Evolutionary conservation across 2,113 vertebrate genomes (phyloP).

Genomic region (Phylloscopus trochilus): DNA sequence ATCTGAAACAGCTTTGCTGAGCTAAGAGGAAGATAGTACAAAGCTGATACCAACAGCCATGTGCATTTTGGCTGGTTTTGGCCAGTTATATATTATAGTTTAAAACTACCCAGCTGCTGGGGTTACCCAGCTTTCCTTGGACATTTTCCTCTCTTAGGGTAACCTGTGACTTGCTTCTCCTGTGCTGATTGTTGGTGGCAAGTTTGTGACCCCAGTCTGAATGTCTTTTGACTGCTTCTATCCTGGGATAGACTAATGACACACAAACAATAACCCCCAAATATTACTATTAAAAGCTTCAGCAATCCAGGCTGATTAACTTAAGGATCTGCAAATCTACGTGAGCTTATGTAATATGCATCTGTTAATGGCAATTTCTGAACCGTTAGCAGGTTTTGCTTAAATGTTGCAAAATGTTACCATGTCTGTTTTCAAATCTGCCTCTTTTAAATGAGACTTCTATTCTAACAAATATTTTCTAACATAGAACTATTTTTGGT

Average conservation of each 20-base stretch:
- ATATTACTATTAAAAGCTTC: slow-evolving; percentile 50
- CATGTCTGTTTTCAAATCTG: not conserved
- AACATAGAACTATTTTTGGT: not conserved
- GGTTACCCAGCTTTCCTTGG: not conserved
- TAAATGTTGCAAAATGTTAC: slow-evolving; percentile 15
- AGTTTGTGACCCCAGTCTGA: not conserved
- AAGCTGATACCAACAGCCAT: not conserved
- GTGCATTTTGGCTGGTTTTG: not conserved
- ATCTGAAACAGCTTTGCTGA: not conserved
- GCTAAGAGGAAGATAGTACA: not conserved
- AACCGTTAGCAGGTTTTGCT: slow-evolving; percentile 13
- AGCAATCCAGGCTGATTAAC: slow-evolving; percentile 27
- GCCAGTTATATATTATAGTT: not conserved
- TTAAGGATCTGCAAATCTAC: slow-evolving; percentile 33
- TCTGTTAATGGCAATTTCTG: slow-evolving; percentile 37
- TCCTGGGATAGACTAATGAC: not conserved
- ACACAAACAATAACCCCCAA: slow-evolving; percentile 2
- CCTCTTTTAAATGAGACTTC: not conserved
- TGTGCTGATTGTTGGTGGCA: not conserved
- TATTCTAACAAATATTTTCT: not conserved
- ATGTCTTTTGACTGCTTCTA: not conserved
- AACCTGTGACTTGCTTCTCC: not conserved
- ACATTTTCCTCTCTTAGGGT: not conserved
- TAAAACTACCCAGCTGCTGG: not conserved
- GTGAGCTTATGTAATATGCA: slow-evolving; percentile 10